phyloP scores from a whole-genome alignment of 2,888 invertebrate genomes.

The Agapostemon virescens region DNA sequence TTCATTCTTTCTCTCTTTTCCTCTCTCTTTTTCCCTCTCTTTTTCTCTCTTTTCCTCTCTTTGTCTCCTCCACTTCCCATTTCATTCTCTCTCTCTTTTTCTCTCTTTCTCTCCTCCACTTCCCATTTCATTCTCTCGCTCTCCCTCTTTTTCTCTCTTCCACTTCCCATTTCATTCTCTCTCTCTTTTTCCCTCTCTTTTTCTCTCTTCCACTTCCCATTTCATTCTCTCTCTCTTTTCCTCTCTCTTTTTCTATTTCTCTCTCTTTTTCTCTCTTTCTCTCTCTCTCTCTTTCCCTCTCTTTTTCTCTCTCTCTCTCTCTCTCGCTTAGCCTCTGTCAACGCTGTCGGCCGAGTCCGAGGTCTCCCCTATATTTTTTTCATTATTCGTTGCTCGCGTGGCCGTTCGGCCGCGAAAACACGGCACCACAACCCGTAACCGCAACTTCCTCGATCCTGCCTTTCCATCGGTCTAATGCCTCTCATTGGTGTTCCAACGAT shows the following conservation, averaged over 20 bases:
- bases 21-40: not conserved
- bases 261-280: not conserved
- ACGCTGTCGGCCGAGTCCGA: slow-evolving; percentile 34
- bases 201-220: not conserved
- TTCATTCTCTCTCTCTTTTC: too few relatives aligned
- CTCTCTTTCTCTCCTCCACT: not conserved
- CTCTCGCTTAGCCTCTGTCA: slow-evolving; percentile 35
- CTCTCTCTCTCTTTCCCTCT: not conserved
- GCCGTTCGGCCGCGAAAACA: slow-evolving; percentile 74
- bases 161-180: not conserved
- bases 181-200: not conserved
- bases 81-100: too few relatives aligned
- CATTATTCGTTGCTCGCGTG: slow-evolving; percentile 61
- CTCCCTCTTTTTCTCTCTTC: too few relatives aligned
- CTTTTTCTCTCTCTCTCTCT: not conserved
- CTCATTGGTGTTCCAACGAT: slow-evolving; percentile 62
- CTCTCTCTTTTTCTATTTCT: slow-evolving; percentile 11
- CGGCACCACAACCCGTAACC: slow-evolving; percentile 72
- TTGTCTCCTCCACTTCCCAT: too few relatives aligned
- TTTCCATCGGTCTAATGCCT: slow-evolving; percentile 61
- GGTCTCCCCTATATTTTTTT: slow-evolving; percentile 43
- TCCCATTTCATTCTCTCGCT: too few relatives aligned
- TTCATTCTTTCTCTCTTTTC: not conserved
- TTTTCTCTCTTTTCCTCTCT: not conserved
- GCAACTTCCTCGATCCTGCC: slow-evolving; percentile 72